Conservation (phyloP, 2,888 invertebrate genomes). For the Eurytoma californica region DNA sequence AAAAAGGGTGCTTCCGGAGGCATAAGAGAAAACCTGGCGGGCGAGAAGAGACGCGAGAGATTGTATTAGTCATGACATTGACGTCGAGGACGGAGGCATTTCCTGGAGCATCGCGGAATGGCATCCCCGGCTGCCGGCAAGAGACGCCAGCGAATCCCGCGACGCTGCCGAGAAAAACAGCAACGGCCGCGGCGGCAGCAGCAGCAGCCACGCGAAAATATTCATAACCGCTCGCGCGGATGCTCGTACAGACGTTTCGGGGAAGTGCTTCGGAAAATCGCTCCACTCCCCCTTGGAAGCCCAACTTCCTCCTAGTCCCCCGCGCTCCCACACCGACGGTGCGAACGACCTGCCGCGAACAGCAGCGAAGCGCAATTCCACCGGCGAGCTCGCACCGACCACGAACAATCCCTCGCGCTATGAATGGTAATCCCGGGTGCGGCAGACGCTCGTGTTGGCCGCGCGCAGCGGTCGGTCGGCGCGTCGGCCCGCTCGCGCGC, state of each 20-base stretch:
- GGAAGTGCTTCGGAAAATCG: conserved; percentile 60
- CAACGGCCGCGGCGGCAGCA: neutral
- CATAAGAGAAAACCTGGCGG: neutral
- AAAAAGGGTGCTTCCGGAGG: neutral
- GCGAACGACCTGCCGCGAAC: neutral
- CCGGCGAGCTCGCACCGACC: neutral
- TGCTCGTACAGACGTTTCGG: conserved; percentile 55
- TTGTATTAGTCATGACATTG: conserved; percentile 55
- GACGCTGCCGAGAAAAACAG: conserved; percentile 29
- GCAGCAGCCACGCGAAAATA: conserved; percentile 52
- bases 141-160: conserved; percentile 22
- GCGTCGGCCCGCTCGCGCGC: neutral
- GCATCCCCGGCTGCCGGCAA: conserved; percentile 1
- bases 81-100: neutral
- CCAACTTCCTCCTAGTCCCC: conserved; percentile 10
- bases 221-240: conserved; percentile 58
- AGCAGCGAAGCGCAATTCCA: neutral
- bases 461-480: neutral
- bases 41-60: conserved; percentile 18
- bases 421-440: neutral
- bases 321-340: neutral
- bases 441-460: too few relatives aligned
- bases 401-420: neutral
- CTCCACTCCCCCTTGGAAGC: conserved; percentile 45
- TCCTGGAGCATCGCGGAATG: conserved; percentile 7